Evolutionary conservation across 2,797 vertebrate genomes (phyloP).

Genomic region (Galago senegalensis): DNA sequence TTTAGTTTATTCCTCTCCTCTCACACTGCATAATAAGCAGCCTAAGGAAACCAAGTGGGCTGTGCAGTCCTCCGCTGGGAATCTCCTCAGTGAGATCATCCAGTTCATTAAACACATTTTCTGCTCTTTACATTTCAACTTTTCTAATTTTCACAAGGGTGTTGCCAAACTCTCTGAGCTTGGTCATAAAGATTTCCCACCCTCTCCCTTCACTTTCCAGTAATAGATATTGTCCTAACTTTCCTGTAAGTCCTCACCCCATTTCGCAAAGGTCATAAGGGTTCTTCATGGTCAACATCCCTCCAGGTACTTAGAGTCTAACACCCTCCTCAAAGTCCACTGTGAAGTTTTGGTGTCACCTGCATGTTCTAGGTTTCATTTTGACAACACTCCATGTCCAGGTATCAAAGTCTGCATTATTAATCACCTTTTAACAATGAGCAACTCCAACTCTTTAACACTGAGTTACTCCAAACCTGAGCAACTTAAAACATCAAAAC

Average conservation of each 20-base stretch:
- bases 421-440: not conserved
- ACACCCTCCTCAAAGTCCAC: not conserved
- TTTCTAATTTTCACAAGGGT: not conserved
- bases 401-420: not conserved
- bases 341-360: not conserved
- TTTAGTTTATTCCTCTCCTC: not conserved
- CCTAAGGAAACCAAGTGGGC: not conserved
- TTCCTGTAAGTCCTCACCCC: not conserved
- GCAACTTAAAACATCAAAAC: not conserved
- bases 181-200: not conserved
- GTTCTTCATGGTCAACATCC: not conserved
- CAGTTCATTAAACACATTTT: not conserved
- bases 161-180: not conserved
- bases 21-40: not conserved
- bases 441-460: too few relatives aligned
- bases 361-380: not conserved
- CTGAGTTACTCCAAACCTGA: not conserved
- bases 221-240: not conserved
- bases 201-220: not conserved
- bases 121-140: not conserved
- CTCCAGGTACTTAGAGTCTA: not conserved
- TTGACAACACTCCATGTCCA: not conserved
- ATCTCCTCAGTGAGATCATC: not conserved
- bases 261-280: not conserved
- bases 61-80: not conserved